Evolutionary conservation across 2,797 vertebrate genomes (phyloP).

Genomic region (Sebastolobus altivelis): DNA sequence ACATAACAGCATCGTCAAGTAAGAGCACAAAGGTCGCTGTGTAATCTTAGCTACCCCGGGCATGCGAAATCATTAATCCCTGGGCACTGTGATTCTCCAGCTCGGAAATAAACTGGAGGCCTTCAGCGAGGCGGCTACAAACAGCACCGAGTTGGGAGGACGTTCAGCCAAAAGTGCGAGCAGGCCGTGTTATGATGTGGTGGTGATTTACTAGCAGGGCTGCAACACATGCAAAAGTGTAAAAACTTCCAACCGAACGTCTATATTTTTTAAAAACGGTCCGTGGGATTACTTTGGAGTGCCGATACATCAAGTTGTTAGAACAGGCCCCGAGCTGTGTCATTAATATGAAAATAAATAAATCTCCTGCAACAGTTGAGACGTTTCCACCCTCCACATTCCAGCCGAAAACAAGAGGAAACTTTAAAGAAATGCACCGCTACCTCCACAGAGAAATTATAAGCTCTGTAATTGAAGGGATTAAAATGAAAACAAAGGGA

Average conservation of each 20-base stretch:
- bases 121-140: constrained; percentile 56
- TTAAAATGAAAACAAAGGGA: constrained; percentile 34
- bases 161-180: constrained; percentile 50
- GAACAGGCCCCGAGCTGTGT: constrained; percentile 47
- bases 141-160: constrained; percentile 38
- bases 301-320: constrained; percentile 48
- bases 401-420: constrained; percentile 29
- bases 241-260: constrained; percentile 56
- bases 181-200: constrained; percentile 61
- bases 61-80: constrained; percentile 90
- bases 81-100: constrained; percentile 81
- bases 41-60: constrained; percentile 89
- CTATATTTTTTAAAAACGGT: constrained; percentile 45
- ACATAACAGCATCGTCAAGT: constrained; percentile 87
- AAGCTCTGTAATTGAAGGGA: not conserved
- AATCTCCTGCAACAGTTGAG: constrained; percentile 50
- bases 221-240: constrained; percentile 56
- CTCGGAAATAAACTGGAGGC: constrained; percentile 76
- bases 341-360: constrained; percentile 62
- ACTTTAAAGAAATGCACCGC: constrained; percentile 12
- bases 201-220: constrained; percentile 67
- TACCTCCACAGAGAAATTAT: not conserved
- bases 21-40: constrained; percentile 93
- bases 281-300: constrained; percentile 49
- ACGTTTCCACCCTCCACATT: constrained; percentile 35